Base-by-base conservation (phyloP, 2,888 invertebrate species). In the Catocala fraxini region DNA sequence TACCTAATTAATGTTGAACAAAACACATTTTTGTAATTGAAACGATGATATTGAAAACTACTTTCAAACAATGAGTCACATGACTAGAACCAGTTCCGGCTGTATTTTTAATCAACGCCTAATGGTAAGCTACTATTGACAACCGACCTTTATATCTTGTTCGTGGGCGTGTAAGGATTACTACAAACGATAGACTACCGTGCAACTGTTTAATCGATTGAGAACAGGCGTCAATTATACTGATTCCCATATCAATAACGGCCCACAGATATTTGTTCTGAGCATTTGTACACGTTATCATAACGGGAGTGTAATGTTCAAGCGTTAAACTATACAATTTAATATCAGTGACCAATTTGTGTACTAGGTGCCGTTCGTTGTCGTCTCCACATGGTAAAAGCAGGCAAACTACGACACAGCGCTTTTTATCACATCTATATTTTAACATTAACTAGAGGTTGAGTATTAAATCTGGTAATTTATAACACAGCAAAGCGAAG, bases 101-200 rank as follows among this genome's bases (percentile, higher is more conserved):
- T 64, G 64, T 70, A 59, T 73, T 73, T 73, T 73, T 69, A 63
- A 68, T 73, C 61, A 65, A 52, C 54, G 51, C 48, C 56, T 59
- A 63, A 65, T 68, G 42, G 56, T 63, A 55, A 64, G 56, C 59
- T 62, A 56, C 64, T 39, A 64, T 49, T 63, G 57, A 64, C 56
- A 59, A 59, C n/a, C 41, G 12, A 51, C 51, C 25, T 62, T 56
- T 51, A 51, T 51, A 65, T 52, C 6, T 56, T 34, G 45, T 3
- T 25, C 15, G 68, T 68, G 56, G 70, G 61, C 39, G 66, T 60
- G 13, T 73, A 47, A 73, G 53, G 57, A 65, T 42, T 55, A 53
- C 12, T 12, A 11, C 53, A 52, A 58, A 62, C 59, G 41, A 6
- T 35, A 43, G 13, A 56, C 6, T 35, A 52, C 33, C 7, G 15